Base-by-base conservation (phyloP, 2,888 invertebrate genomes). In the Drosophila neotestacea region DNA sequence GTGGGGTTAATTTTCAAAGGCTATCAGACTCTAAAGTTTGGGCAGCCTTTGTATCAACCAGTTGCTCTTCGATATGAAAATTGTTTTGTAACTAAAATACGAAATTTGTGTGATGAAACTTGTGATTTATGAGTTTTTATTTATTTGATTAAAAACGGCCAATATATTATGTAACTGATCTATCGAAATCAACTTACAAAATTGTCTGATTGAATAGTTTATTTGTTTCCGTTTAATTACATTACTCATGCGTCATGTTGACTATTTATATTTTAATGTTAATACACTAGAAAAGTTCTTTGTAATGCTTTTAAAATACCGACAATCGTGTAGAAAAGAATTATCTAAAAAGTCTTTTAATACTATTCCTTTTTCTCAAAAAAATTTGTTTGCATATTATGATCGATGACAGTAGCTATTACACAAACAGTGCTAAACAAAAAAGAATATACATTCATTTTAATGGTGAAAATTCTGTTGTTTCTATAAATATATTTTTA, bases 321-420 rank as follows among this genome's bases (percentile, higher is more conserved):
- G 2, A n/a, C 32, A 60, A 39, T 51, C 59, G 36, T 32, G 13
- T n/a, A 13, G 13, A 44, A 42, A 36, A 55, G 60, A 59, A 36
- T 52, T 32, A 41, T 6, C 16, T 59, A 34, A 66, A 58, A 50
- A 50, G 44, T 59, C 7, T 32, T 47, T 72, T 41, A 46, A 16
- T 51, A n/a, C 3, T 13, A 7, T 46, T 51, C 4, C 4, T 30
- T 28, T 48, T 38, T 38, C 22, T n/a, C n/a, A n/a, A n/a, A n/a
- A n/a, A n/a, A n/a, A n/a, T 41, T 46, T 75, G 27, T 34, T 6
- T 34, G 34, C 34, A 10, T 50, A 22, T 50, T 50, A 42, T 74
- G 41, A 74, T 74, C 41, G 75, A 65, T 74, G 46, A 41, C 16
- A 22, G 27, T 48, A 7, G 41, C 41, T 32, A n/a, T 10, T n/a